Percentiles rank a stretch among this genome's conserved stretches.
Evolutionary conservation across 2,797 vertebrate genomes (phyloP).

Genomic region (Anableps anableps): DNA sequence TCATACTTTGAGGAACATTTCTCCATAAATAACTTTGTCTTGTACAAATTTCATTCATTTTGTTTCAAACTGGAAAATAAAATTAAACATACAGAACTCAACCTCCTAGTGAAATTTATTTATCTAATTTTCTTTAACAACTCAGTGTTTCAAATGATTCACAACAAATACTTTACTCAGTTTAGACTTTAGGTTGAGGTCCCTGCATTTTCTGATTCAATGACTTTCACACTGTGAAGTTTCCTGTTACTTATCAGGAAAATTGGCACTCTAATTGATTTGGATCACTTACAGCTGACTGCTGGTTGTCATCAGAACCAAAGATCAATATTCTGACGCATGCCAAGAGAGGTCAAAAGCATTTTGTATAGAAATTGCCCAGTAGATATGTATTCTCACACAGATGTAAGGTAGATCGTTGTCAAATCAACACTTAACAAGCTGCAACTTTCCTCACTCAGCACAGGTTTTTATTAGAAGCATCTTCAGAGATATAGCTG

Average conservation of each 20-base stretch:
- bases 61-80: neutral
- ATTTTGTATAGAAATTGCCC: conserved; percentile 33
- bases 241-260: conserved; percentile 60
- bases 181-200: neutral
- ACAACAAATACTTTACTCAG: conserved; percentile 1
- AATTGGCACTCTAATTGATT: conserved; percentile 68
- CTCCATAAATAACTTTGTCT: neutral
- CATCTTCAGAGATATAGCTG: conserved; percentile 5
- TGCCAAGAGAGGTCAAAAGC: conserved; percentile 40
- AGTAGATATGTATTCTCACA: conserved; percentile 19
- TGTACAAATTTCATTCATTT: neutral
- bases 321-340: conserved; percentile 67
- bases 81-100: neutral
- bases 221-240: conserved; percentile 52
- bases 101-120: neutral
- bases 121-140: neutral
- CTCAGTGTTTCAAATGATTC: conserved; percentile 10
- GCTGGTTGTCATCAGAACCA: conserved; percentile 66
- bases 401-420: conserved; percentile 16
- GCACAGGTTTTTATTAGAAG: conserved; percentile 10
- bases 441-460: conserved; percentile 2
- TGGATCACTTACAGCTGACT: conserved; percentile 75
- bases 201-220: conserved; percentile 37
- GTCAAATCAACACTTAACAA: conserved; percentile 17
- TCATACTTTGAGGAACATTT: neutral